phyloP scores from a whole-genome alignment of 2,113 vertebrate genomes.

The Peromyscus polionotus region DNA sequence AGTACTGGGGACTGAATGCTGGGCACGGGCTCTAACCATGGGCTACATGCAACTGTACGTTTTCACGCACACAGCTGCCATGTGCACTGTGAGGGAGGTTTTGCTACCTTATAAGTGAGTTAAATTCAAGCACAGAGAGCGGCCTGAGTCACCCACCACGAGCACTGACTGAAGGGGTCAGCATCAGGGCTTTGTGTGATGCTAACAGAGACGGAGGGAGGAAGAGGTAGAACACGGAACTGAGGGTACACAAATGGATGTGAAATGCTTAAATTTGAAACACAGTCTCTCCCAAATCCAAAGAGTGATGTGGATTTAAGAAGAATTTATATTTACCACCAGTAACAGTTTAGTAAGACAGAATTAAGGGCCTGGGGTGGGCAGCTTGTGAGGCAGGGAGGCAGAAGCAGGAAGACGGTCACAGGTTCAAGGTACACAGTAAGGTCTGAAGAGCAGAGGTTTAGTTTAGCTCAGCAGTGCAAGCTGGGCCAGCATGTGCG shows the following conservation, averaged over 20 bases:
- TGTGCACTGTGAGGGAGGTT: background rate
- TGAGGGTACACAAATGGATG: background rate
- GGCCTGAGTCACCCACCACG: background rate
- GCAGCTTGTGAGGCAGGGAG: background rate
- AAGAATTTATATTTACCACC: background rate
- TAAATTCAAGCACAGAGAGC: background rate
- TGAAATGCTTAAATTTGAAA: background rate
- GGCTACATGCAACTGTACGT: background rate
- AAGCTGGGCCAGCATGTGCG: background rate
- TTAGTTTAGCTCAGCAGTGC: background rate
- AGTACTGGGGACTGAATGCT: background rate
- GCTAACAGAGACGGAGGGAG: background rate
- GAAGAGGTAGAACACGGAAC: too few relatives aligned
- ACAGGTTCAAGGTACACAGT: background rate
- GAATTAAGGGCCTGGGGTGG: background rate
- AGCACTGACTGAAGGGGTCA: background rate
- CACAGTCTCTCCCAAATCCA: background rate
- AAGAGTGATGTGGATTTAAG: background rate
- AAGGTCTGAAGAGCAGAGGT: background rate
- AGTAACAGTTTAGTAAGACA: background rate
- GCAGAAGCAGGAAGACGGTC: background rate
- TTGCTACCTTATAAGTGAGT: background rate
- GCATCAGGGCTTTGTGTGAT: background rate
- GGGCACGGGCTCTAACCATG: too few relatives aligned
- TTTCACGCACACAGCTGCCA: background rate